A percentile compares a stretch with the other conserved stretches of the same genome.
Conservation (phyloP, 2,113 vertebrate species). For the Silurus glanis region DNA sequence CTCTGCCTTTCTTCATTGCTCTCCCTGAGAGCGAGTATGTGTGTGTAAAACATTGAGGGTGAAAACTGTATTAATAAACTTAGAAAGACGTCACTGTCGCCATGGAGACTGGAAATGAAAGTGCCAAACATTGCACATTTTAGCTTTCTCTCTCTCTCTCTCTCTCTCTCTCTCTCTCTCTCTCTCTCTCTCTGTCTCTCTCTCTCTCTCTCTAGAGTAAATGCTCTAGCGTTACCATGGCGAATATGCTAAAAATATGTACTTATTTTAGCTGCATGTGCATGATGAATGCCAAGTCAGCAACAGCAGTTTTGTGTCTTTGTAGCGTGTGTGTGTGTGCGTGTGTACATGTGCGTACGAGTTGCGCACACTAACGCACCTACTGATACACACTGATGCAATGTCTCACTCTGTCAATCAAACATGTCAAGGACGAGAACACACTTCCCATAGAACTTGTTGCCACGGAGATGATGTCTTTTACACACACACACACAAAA, state of each 20-base stretch:
- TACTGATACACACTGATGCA: background rate
- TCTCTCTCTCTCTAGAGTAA: slow-evolving; percentile 18
- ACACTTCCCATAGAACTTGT: slow-evolving; percentile 43
- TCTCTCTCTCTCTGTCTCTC: too few relatives aligned
- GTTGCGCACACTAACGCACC: background rate
- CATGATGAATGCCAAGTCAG: slow-evolving; percentile 21
- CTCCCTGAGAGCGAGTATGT: background rate
- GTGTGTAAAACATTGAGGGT: slow-evolving; percentile 17
- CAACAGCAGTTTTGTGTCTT: slow-evolving; percentile 4
- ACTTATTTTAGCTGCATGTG: slow-evolving; percentile 16
- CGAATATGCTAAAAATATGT: slow-evolving; percentile 19
- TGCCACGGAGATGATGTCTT: slow-evolving; percentile 50
- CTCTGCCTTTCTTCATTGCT: slow-evolving; percentile 10
- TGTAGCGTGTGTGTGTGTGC: background rate
- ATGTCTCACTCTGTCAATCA: slow-evolving; percentile 43
- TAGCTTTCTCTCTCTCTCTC: slow-evolving; percentile 22
- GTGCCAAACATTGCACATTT: slow-evolving; percentile 49
- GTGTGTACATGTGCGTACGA: background rate
- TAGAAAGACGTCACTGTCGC: slow-evolving; percentile 51
- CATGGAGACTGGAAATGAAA: slow-evolving; percentile 54
- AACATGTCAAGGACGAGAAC: slow-evolving; percentile 23
- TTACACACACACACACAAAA: background rate
- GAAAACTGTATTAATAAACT: slow-evolving; percentile 49
- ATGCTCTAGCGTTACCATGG: slow-evolving; percentile 37
- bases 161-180: background rate